Percentiles rank a stretch among this genome's conserved stretches.
These are phyloP conservation scores for Himalopsyche anomala DNA, from an alignment of 2,888 invertebrate species.

Conservation along the genomic window DNA sequence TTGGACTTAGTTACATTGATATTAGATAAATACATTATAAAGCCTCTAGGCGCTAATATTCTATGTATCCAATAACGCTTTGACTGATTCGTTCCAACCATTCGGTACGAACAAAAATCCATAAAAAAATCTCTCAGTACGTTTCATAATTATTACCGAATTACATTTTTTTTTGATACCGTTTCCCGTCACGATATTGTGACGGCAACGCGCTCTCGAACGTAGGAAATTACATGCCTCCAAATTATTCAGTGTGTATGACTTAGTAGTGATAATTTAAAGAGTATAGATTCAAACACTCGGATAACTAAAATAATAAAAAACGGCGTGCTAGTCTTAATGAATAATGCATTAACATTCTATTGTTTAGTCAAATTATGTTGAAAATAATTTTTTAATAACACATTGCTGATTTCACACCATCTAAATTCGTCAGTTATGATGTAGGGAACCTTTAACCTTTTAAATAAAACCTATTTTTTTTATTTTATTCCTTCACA, in stretches of 20 bases:
- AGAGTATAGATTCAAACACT: conserved; percentile 11
- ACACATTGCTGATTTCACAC: no score
- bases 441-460: no score
- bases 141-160: conserved; percentile 8
- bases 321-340: no score
- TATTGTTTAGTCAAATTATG: no score
- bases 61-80: not conserved
- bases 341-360: no score
- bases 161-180: conserved; percentile 24
- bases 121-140: conserved; percentile 7
- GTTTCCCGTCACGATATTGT: conserved; percentile 23
- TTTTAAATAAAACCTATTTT: no score
- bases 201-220: not conserved
- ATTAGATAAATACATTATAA: no score
- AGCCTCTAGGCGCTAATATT: not conserved
- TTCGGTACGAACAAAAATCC: not conserved
- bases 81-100: not conserved
- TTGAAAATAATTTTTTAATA: no score
- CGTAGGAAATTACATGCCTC: not conserved
- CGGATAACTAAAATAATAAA: not conserved
- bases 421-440: no score
- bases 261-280: not conserved
- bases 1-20: no score
- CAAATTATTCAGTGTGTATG: not conserved
- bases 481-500: no score